A percentile compares a stretch with the other conserved stretches of the same genome.
Conservation (phyloP, 2,888 invertebrate species). For the Leptothorax acervorum region DNA sequence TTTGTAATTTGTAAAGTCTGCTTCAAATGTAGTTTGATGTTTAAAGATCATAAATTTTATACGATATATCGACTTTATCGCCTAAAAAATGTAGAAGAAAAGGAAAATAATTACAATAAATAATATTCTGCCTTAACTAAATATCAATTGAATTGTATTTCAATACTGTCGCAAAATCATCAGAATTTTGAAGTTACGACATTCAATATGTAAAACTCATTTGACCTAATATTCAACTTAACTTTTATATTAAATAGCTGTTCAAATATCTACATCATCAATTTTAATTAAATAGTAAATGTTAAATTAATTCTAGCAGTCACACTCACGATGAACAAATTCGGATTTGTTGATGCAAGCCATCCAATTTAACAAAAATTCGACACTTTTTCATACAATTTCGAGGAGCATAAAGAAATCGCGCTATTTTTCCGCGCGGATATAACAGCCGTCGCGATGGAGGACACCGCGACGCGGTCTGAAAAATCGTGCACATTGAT, state of each 20-base stretch:
- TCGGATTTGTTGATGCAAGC: not conserved
- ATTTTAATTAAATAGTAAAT: not conserved
- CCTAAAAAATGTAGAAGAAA: not conserved
- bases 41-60: not conserved
- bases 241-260: not conserved
- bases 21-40: slow-evolving; percentile 6
- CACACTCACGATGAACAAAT: not conserved
- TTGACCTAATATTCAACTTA: not conserved
- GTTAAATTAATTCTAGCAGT: not conserved
- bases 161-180: not conserved
- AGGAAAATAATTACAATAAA: not conserved
- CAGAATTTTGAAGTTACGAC: not conserved
- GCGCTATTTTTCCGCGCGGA: slow-evolving; percentile 33
- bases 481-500: slow-evolving; percentile 48
- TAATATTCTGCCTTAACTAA: not conserved
- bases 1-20: not conserved
- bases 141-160: not conserved
- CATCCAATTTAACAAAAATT: slow-evolving; percentile 7
- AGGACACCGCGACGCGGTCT: slow-evolving; percentile 11
- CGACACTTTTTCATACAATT: not conserved
- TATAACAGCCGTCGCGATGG: slow-evolving; percentile 21
- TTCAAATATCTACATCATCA: not conserved
- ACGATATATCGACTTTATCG: not conserved
- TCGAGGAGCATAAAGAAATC: not conserved
- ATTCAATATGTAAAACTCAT: not conserved